Evolutionary conservation across 2,797 vertebrate genomes (phyloP).

Genomic region (Cottoperca gobio): DNA sequence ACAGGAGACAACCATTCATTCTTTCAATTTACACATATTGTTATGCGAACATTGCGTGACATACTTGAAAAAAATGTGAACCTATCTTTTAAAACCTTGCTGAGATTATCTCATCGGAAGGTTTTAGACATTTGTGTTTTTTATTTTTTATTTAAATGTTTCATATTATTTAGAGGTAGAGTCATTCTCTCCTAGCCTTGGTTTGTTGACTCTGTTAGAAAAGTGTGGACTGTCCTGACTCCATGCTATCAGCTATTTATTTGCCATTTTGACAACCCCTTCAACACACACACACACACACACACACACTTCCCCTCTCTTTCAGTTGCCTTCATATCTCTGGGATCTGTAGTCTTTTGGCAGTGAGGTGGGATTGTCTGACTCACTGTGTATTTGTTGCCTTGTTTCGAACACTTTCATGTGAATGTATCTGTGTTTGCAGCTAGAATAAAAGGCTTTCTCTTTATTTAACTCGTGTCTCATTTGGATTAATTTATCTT

Average conservation of each 20-base stretch:
- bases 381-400: constrained; percentile 54
- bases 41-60: no score
- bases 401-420: constrained; percentile 67
- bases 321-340: constrained; percentile 61
- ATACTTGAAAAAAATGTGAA: background rate
- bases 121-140: constrained; percentile 7
- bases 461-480: constrained; percentile 37
- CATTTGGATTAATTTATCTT: constrained; percentile 21
- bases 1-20: background rate
- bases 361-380: constrained; percentile 1
- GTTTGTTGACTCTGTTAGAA: constrained; percentile 9
- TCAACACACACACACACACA: constrained; percentile 11
- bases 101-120: background rate
- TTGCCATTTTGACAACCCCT: constrained; percentile 22
- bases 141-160: background rate
- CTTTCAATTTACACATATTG: background rate
- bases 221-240: constrained; percentile 15
- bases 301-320: constrained; percentile 13
- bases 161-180: constrained; percentile 13
- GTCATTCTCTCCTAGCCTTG: background rate
- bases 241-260: constrained; percentile 12
- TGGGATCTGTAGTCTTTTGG: constrained; percentile 67
- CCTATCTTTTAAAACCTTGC: background rate
- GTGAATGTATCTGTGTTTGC: constrained; percentile 58
- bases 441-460: constrained; percentile 70